phyloP scores from a whole-genome alignment of 2,888 invertebrate species.

The Dasypogon diadema region DNA sequence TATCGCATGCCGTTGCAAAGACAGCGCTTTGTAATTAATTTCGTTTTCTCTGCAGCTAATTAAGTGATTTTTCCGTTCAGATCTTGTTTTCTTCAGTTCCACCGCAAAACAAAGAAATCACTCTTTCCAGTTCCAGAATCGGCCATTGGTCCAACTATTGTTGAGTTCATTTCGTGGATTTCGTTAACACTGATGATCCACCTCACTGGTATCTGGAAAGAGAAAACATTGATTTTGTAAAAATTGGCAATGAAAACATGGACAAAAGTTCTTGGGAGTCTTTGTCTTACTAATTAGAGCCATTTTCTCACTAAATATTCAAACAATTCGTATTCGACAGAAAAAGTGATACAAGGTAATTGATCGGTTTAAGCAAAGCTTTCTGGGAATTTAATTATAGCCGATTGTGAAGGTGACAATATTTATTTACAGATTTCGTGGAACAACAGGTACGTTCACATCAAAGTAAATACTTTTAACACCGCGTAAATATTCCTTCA shows the following conservation, averaged over 20 bases:
- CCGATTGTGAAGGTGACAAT: too few relatives aligned
- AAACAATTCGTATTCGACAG: too few relatives aligned
- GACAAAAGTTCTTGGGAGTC: neutral
- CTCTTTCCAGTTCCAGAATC: neutral
- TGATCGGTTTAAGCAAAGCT: too few relatives aligned
- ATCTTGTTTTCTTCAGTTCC: neutral
- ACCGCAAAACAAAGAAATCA: neutral
- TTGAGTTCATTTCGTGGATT: neutral
- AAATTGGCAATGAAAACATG: neutral
- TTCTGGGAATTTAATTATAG: too few relatives aligned
- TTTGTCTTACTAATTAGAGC: constrained; percentile 3
- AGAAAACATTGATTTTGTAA: neutral
- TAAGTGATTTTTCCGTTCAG: neutral
- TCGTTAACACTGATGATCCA: neutral
- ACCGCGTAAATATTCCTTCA: too few relatives aligned
- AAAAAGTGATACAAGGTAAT: too few relatives aligned
- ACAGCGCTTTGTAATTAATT: neutral
- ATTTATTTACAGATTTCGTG: too few relatives aligned
- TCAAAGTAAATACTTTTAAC: too few relatives aligned
- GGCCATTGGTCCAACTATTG: neutral
- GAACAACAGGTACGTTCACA: too few relatives aligned
- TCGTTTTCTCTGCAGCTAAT: neutral
- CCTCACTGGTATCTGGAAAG: neutral
- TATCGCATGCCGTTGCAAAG: neutral
- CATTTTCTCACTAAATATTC: too few relatives aligned